Evolutionary conservation across 2,888 invertebrate genomes (phyloP), one percentile per base, ranked within the genome.

Genomic region (Scelioninae gen. 1): DNA sequence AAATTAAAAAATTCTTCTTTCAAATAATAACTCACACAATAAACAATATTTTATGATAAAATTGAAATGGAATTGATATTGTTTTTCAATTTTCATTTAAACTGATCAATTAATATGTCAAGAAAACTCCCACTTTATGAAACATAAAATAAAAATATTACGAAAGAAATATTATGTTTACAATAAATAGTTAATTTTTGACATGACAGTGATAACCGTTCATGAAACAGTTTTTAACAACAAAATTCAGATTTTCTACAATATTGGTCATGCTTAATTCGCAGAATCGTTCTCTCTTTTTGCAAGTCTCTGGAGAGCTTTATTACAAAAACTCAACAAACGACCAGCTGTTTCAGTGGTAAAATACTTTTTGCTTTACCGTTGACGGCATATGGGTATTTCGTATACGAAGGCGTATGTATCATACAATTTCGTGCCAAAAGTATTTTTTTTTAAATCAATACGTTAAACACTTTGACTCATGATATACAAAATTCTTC

Each of bases 321-420:
- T 91, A 91, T 91, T 91, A 89, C 90, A 91, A 91, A 91, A 91
- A 91, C 86, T 86, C 87, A 87, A 87, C 87, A 88, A 87, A 88
- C 89, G 87, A 90, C 91, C 91, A 90, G 91, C 90, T 91, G 91
- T 90, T 89, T 88, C 91, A 88, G 87, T 86, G 85, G 84, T 83
- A 77, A 83, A 83, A 83, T 80, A 71, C 75, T 87, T 88, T 88
- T 89, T 88, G 69, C 76, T 32, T 71, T 65, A 23, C 23, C 77
- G 34, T 85, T 71, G 51, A 72, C 78, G 38, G 71, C 75, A 58
- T 75, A 75, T 69, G 75, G 75, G 66, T 82, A 78, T 78, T 74
- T 82, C 82, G 77, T 82, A 77, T 69, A 82, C 82, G 77, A 82
- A 74, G 62, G 40, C 56, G 45, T 49, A 49, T 77, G 63, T 82